A percentile compares a stretch with the other conserved stretches of the same genome.
Evolutionary conservation across 2,888 invertebrate genomes (phyloP).

Genomic region (Lumbricus terrestris): DNA sequence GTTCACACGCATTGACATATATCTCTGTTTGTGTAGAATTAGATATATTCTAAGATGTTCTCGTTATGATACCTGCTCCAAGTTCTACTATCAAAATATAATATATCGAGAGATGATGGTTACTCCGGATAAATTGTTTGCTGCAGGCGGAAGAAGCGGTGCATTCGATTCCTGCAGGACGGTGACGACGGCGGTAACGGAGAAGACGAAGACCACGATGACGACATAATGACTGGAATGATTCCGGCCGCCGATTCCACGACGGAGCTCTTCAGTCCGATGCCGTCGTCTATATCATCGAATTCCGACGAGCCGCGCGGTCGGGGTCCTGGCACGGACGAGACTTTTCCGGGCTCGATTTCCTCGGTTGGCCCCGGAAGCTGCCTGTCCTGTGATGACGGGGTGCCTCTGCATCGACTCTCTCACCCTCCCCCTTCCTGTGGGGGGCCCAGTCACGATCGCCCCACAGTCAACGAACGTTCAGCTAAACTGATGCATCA

Average conservation of each 20-base stretch:
- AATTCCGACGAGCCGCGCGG: conserved; percentile 19
- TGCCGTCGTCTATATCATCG: conserved; percentile 12
- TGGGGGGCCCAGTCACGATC: background rate
- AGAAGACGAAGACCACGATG: conserved; percentile 4
- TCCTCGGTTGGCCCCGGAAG: background rate
- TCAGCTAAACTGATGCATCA: background rate
- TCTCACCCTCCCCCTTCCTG: too few relatives aligned
- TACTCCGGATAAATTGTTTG: background rate
- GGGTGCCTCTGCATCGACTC: conserved; percentile 9
- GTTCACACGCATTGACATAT: background rate
- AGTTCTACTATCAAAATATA: background rate
- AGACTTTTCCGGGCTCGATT: conserved; percentile 17
- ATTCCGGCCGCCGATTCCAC: conserved; percentile 26
- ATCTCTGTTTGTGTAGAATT: background rate
- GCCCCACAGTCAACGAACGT: background rate
- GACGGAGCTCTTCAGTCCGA: conserved; percentile 26
- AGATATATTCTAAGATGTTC: background rate
- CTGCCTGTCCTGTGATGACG: conserved; percentile 9
- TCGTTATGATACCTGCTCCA: background rate
- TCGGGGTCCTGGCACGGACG: background rate
- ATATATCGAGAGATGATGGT: background rate
- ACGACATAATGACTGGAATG: conserved; percentile 16
- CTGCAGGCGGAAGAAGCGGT: conserved; percentile 62
- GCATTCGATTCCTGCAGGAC: conserved; percentile 56
- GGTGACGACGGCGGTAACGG: conserved; percentile 6